phyloP scores from a whole-genome alignment of 1,140 invertebrate species.

The Acromyrmex echinatior region DNA sequence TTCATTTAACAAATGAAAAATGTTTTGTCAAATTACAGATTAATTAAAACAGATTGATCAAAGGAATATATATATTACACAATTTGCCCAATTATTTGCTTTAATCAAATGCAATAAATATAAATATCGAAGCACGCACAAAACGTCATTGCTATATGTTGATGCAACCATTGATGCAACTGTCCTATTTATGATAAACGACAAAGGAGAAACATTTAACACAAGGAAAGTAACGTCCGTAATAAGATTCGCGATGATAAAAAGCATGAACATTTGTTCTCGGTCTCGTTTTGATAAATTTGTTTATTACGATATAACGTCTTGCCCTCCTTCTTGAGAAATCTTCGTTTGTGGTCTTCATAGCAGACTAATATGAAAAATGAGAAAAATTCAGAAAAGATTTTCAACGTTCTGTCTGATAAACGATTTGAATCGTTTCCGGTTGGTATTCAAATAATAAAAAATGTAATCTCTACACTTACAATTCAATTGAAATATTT shows the following conservation, averaged over 20 bases:
- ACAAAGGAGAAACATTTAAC: conserved; percentile 3
- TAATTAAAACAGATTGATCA: background rate
- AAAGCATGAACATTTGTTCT: background rate
- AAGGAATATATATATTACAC: background rate
- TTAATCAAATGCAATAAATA: background rate
- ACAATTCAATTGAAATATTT: conserved; percentile 12
- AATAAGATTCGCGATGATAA: background rate
- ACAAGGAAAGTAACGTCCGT: background rate
- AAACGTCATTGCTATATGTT: background rate
- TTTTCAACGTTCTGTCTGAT: background rate
- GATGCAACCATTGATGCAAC: background rate
- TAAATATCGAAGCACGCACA: background rate
- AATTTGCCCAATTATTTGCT: background rate
- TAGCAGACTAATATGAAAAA: background rate
- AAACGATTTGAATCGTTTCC: background rate
- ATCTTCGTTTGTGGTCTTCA: conserved; percentile 42
- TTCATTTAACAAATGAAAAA: background rate
- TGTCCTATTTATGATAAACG: conserved; percentile 35
- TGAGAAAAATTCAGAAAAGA: background rate
- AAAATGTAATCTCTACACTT: background rate
- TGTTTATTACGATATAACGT: conserved; percentile 30
- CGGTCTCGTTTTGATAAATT: conserved; percentile 30
- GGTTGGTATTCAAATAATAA: background rate
- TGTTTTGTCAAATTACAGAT: background rate
- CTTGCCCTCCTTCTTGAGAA: conserved; percentile 8